phyloP scores from a whole-genome alignment of 1,140 invertebrate species.

The Drosophila varians region DNA sequence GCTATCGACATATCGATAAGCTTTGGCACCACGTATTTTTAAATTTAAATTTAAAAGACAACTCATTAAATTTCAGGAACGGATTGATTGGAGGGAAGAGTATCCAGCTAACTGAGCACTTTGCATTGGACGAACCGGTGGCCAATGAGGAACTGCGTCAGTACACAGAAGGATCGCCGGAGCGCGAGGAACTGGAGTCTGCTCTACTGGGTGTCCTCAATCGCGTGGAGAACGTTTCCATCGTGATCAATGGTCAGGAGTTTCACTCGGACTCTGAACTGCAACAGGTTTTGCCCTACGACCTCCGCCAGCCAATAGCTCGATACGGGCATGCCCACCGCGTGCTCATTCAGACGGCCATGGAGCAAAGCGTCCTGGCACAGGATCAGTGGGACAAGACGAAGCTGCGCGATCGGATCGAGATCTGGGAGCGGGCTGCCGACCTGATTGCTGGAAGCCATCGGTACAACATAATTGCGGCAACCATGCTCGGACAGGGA shows the following conservation, averaged over 20 bases:
- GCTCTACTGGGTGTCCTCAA: constrained; percentile 86
- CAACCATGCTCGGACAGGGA: constrained; percentile 98
- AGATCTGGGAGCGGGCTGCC: constrained; percentile 93
- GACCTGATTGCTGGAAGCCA: constrained; percentile 94
- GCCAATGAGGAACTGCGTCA: constrained; percentile 91
- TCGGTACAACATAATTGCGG: constrained; percentile 93
- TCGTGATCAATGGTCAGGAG: constrained; percentile 95
- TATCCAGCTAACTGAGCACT: constrained; percentile 22
- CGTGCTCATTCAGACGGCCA: constrained; percentile 92
- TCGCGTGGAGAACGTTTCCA: constrained; percentile 91
- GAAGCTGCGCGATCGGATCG: constrained; percentile 90
- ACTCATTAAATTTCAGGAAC: not conserved
- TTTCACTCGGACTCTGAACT: constrained; percentile 85
- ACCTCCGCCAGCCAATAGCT: constrained; percentile 39
- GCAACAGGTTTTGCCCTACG: constrained; percentile 43
- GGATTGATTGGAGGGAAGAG: not conserved
- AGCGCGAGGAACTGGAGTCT: constrained; percentile 90
- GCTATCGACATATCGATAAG: not conserved
- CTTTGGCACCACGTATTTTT: no score
- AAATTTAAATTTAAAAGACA: not conserved
- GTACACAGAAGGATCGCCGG: constrained; percentile 92
- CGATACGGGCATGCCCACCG: constrained; percentile 88
- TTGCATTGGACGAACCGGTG: constrained; percentile 29
- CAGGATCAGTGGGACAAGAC: constrained; percentile 93
- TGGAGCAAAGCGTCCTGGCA: constrained; percentile 88